Conservation (phyloP, 2,113 vertebrate species). For the Phrynosoma blainvillii region DNA sequence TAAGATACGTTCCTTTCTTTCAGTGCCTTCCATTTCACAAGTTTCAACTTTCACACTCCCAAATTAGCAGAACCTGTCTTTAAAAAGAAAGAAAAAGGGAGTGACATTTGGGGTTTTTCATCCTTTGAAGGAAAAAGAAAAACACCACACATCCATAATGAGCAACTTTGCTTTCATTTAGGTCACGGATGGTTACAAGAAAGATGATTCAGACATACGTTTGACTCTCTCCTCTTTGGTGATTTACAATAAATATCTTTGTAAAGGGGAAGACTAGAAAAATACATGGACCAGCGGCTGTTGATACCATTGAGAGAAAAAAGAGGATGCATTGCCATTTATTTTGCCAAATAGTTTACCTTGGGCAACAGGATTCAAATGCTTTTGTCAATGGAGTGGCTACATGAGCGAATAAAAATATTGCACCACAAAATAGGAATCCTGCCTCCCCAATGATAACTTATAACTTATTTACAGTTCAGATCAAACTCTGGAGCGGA, state of each 20-base stretch:
- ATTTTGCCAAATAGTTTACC: no score
- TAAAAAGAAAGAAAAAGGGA: conserved; percentile 39
- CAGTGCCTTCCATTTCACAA: conserved; percentile 35
- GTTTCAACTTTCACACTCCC: conserved; percentile 21
- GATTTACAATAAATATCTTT: conserved; percentile 77
- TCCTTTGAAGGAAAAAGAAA: conserved; percentile 54
- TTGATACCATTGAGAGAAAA: background rate
- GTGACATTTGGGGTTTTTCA: no score
- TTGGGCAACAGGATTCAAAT: no score
- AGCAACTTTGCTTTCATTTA: conserved; percentile 67
- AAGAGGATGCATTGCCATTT: background rate
- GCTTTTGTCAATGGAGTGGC: no score
- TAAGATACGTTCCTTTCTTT: conserved; percentile 54
- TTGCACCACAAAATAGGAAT: no score
- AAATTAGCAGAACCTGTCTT: conserved; percentile 74
- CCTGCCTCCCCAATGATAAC: no score
- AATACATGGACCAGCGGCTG: background rate
- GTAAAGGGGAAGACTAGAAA: conserved; percentile 21
- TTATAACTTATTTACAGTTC: no score
- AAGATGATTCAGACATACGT: conserved; percentile 76
- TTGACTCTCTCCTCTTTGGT: conserved; percentile 69
- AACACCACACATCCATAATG: conserved; percentile 48
- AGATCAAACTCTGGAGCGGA: no score
- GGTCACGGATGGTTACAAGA: conserved; percentile 72
- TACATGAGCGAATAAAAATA: no score